Percentiles rank a stretch among this genome's conserved stretches.
Conservation (phyloP, 2,888 invertebrate genomes). For the Cosmia trapezina region DNA sequence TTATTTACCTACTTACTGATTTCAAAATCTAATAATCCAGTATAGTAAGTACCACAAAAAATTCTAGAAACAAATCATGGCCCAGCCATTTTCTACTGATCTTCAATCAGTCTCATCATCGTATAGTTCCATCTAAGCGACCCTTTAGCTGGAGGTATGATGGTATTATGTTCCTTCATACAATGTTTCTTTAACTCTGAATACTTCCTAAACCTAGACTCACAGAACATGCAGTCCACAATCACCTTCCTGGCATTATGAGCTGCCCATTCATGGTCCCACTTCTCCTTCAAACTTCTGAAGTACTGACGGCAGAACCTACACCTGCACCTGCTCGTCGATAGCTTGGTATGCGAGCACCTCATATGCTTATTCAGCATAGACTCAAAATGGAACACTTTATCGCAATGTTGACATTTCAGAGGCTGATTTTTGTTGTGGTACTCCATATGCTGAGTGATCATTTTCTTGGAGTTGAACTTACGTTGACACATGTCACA, state of each 20-base stretch:
- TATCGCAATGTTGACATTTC: constrained; percentile 78
- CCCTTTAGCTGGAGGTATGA: constrained; percentile 78
- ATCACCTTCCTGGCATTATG: constrained; percentile 85
- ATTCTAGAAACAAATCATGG: constrained; percentile 6
- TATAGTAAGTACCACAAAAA: neutral
- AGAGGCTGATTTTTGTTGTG: constrained; percentile 81
- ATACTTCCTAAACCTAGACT: constrained; percentile 84
- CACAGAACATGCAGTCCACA: constrained; percentile 83
- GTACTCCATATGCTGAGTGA: constrained; percentile 85
- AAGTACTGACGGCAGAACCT: constrained; percentile 79
- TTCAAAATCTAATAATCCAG: neutral
- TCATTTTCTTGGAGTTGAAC: constrained; percentile 88
- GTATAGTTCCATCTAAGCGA: constrained; percentile 68
- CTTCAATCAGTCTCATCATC: constrained; percentile 46
- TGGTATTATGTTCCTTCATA: constrained; percentile 71
- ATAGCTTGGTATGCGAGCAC: constrained; percentile 75
- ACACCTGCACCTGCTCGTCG: constrained; percentile 75
- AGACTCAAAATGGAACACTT: constrained; percentile 83
- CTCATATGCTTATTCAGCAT: constrained; percentile 85
- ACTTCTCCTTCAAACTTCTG: constrained; percentile 82
- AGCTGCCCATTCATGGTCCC: constrained; percentile 87
- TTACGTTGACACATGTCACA: constrained; percentile 87
- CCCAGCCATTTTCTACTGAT: constrained; percentile 32
- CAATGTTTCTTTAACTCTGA: constrained; percentile 83
- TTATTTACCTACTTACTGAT: neutral